These are phyloP conservation scores for Pseudotriccus pelzelni DNA, from an alignment of 2,797 vertebrate species.

Conservation along the genomic window DNA sequence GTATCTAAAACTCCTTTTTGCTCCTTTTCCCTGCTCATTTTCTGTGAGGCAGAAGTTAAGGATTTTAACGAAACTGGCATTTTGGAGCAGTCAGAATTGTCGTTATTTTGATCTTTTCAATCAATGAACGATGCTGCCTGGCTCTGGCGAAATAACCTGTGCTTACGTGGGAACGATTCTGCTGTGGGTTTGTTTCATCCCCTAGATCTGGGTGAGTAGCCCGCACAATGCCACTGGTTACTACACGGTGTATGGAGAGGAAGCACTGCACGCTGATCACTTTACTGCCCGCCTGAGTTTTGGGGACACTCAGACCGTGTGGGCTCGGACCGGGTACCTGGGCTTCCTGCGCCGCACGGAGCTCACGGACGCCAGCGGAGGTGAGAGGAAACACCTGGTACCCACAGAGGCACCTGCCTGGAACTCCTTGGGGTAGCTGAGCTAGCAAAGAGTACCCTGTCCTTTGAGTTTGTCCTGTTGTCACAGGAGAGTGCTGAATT, in stretches of 20 bases:
- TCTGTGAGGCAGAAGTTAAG: background rate
- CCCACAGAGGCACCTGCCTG: no score
- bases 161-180: background rate
- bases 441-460: background rate
- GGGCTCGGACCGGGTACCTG: slow-evolving; percentile 94
- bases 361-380: slow-evolving; percentile 94
- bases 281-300: slow-evolving; percentile 93
- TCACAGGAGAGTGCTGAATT: background rate
- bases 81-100: background rate
- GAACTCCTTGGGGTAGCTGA: background rate
- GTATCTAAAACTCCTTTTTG: background rate
- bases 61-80: background rate
- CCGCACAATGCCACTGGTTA: slow-evolving; percentile 95
- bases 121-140: background rate
- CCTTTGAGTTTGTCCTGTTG: background rate
- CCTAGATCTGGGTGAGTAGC: slow-evolving; percentile 94
- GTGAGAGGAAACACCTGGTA: slow-evolving; percentile 66
- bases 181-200: background rate
- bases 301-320: slow-evolving; percentile 92
- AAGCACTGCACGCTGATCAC: slow-evolving; percentile 92
- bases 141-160: background rate
- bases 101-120: background rate
- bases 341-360: slow-evolving; percentile 95
- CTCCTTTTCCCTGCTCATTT: background rate
- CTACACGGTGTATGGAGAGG: slow-evolving; percentile 93